These are phyloP conservation scores for Psittacula derbiana DNA, from an alignment of 2,797 vertebrate genomes.

Conservation along the genomic window DNA sequence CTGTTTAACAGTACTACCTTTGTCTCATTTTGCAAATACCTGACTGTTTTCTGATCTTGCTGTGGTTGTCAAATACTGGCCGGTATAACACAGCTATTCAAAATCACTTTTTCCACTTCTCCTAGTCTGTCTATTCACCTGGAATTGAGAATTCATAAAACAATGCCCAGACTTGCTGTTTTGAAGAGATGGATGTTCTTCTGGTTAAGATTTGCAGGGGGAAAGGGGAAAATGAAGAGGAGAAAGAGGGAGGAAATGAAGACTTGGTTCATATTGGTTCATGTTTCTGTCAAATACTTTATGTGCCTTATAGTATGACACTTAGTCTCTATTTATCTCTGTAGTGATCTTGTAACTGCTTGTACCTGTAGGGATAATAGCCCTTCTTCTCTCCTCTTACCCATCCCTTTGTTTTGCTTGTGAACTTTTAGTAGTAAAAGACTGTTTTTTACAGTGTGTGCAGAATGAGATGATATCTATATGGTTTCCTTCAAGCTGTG, in stretches of 20 bases:
- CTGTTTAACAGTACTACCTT: neutral
- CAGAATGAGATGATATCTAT: constrained; percentile 5
- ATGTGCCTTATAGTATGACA: neutral
- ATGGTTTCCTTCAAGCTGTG: constrained; percentile 13
- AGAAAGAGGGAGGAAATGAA: neutral
- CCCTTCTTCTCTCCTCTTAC: neutral
- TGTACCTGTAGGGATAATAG: constrained; percentile 24
- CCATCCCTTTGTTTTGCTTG: neutral
- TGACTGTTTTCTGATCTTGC: neutral
- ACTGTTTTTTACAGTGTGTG: neutral
- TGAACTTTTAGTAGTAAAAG: constrained; percentile 18
- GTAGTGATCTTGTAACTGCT: neutral
- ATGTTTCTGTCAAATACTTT: neutral
- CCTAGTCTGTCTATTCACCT: neutral
- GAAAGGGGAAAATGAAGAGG: neutral
- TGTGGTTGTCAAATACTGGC: neutral
- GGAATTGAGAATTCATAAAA: neutral
- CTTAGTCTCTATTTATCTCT: neutral
- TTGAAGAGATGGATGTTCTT: neutral
- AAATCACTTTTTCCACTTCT: neutral
- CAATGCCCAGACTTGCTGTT: rapidly evolving
- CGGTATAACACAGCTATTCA: neutral
- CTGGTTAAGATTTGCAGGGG: neutral
- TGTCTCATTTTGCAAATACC: neutral
- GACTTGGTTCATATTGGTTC: neutral